These are phyloP conservation scores for Anguilla pacifica DNA, from an alignment of 2,797 vertebrate genomes.

Conservation along the genomic window DNA sequence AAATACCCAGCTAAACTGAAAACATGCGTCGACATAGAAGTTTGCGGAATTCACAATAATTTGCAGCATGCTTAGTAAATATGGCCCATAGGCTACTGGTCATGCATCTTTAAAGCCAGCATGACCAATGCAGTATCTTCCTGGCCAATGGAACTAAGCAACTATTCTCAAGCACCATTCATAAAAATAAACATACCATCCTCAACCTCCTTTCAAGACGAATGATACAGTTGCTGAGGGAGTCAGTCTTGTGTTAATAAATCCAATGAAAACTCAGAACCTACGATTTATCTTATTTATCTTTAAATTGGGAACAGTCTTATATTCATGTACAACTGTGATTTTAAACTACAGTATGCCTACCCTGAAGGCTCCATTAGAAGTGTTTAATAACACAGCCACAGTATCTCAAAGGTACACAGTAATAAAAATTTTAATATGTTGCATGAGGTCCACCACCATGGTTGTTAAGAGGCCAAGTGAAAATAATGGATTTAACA, in stretches of 20 bases:
- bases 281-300: not conserved
- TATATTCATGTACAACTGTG: not conserved
- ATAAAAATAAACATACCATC: not conserved
- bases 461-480: not conserved
- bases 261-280: not conserved
- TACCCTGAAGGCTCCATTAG: not conserved
- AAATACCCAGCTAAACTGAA: no score
- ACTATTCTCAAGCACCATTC: not conserved
- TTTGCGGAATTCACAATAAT: no score
- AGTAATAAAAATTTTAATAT: not conserved
- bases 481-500: not conserved
- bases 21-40: no score
- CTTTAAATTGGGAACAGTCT: not conserved
- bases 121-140: not conserved
- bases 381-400: not conserved
- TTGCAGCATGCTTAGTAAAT: not conserved
- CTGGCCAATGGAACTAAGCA: not conserved
- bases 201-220: not conserved
- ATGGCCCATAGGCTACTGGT: not conserved
- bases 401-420: not conserved
- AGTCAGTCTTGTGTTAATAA: not conserved
- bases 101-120: not conserved
- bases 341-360: not conserved
- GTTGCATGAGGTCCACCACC: not conserved
- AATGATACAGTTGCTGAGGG: not conserved